Base-by-base conservation (phyloP, 2,113 vertebrate species). In the Sturnus vulgaris region DNA sequence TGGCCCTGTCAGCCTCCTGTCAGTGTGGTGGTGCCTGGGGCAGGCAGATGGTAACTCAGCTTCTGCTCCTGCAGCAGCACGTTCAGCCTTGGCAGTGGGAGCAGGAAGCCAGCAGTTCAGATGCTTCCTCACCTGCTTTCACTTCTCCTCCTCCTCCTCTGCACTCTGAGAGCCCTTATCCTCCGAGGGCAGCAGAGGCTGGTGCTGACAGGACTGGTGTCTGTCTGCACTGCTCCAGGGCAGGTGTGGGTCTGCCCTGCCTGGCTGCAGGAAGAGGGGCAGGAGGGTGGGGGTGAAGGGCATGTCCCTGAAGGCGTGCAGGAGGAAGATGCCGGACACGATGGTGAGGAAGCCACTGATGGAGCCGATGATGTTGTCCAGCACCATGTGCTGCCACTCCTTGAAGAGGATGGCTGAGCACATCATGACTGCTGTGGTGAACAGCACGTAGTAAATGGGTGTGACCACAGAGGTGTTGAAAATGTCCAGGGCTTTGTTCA, bases 381-480 rank as follows among this genome's bases (percentile, higher is more conserved):
- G 72, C 47, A 95, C 97, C 98, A 99, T 98, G 21, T 97, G 90
- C 81, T 98, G 93, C 98, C 98, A 99, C 93, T 99, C 98, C 80
- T 98, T 98, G 95, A 99, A 99, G 63, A 98, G 98, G 90, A 99
- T 98, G 63, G 98, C 98, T 1, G 98, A 99, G 94, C 98, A 99
- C 37, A 57, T 97, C 97, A 98, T 98, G 76, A 99, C 98, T 1
- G 98, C 97, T 3, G 98, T 98, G 90, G 98, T 98, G 96, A 99
- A 99, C 92, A 99, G 98, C 91, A 99, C 98, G 0, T 99, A 98
- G 92, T 98, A 98, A 83, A 98, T 95, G 11, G 98, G 98, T 3
- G 98, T 98, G 85, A 99, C 97, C 56, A 98, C 92, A 3, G 98
- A 99, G 2, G 98, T 98, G 95, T 97, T 98, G 94, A 98, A 99